A percentile compares a stretch with the other conserved stretches of the same genome.
These are phyloP conservation scores for Aphyosemion australe DNA, from an alignment of 2,113 vertebrate genomes.

Conservation along the genomic window DNA sequence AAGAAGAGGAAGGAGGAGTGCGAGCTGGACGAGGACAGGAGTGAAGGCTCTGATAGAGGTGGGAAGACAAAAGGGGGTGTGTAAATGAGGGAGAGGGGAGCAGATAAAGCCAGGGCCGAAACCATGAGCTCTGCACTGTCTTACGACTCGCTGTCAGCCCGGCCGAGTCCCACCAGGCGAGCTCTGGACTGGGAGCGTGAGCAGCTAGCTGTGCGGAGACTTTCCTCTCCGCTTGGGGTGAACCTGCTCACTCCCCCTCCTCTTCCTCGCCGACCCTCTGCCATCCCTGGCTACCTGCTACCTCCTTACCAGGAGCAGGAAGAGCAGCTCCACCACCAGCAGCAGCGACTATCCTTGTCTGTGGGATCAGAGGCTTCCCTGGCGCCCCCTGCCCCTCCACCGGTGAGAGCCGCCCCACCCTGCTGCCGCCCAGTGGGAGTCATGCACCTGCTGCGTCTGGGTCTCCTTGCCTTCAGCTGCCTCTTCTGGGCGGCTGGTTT, in stretches of 20 bases:
- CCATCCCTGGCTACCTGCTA: conserved; percentile 71
- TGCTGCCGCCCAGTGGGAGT: conserved; percentile 65
- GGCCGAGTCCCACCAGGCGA: conserved; percentile 66
- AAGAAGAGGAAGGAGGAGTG: conserved; percentile 55
- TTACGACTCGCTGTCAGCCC: conserved; percentile 73
- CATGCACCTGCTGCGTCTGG: conserved; percentile 86
- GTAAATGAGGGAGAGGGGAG: conserved; percentile 49
- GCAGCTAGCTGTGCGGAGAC: conserved; percentile 62
- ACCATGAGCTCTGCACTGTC: conserved; percentile 75
- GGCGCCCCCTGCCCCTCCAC: conserved; percentile 69
- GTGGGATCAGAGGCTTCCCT: conserved; percentile 71
- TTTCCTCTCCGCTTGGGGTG: conserved; percentile 67
- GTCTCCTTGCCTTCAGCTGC: conserved; percentile 87
- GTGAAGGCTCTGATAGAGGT: conserved; percentile 42
- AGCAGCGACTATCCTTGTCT: conserved; percentile 63
- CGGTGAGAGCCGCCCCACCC: conserved; percentile 51
- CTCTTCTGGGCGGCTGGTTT: conserved; percentile 88
- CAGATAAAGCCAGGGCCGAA: conserved; percentile 61
- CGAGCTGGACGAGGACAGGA: conserved; percentile 42
- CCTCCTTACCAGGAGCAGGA: conserved; percentile 62
- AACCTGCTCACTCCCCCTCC: conserved; percentile 52
- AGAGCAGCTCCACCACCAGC: conserved; percentile 58
- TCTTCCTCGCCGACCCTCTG: conserved; percentile 63
- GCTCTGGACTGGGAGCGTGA: conserved; percentile 68
- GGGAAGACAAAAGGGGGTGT: conserved; percentile 46